phyloP scores from a whole-genome alignment of 2,888 invertebrate genomes.

The Aphidoletes aphidimyza region DNA sequence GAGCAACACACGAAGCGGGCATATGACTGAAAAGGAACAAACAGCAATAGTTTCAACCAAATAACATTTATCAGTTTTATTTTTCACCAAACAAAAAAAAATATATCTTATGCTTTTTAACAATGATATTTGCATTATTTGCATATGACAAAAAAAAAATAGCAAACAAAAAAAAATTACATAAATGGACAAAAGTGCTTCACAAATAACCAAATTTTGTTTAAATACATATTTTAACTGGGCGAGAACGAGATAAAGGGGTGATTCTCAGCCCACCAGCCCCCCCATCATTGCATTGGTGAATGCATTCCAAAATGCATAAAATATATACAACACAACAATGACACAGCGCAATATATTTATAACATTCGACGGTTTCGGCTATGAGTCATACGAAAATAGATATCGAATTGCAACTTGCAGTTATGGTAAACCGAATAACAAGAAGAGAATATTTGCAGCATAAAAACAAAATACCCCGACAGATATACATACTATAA shows the following conservation, averaged over 20 bases:
- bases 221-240: background rate
- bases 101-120: constrained; percentile 43
- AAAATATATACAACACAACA: background rate
- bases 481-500: too few species aligned
- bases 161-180: background rate
- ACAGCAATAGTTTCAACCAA: constrained; percentile 5
- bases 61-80: constrained; percentile 45
- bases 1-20: constrained; percentile 6
- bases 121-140: constrained; percentile 43
- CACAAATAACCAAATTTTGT: background rate
- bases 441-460: background rate
- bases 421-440: background rate
- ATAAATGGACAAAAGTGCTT: background rate
- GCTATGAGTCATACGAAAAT: constrained; percentile 12
- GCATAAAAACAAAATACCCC: background rate
- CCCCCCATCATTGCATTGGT: too few species aligned
- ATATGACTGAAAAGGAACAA: constrained; percentile 40
- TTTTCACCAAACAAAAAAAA: background rate
- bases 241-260: too few species aligned
- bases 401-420: background rate
- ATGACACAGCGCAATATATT: constrained; percentile 12
- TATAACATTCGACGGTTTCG: constrained; percentile 19
- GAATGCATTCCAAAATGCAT: too few species aligned
- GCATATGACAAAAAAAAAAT: constrained; percentile 5
- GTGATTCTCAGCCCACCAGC: background rate